These are phyloP conservation scores for Zeuzera pyrina DNA, from an alignment of 2,888 invertebrate genomes.

Conservation along the genomic window DNA sequence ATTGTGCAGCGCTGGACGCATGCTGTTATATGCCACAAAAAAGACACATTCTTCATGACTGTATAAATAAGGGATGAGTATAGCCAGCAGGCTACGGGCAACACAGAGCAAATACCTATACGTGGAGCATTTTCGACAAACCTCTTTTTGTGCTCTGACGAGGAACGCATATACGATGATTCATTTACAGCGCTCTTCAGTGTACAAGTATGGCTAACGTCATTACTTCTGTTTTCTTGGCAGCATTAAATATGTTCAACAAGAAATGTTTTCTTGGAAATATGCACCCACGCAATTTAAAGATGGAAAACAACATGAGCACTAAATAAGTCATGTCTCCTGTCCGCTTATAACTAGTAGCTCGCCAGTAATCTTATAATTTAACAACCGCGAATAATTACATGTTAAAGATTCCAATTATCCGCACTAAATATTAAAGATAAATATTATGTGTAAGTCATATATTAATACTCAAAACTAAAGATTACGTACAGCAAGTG, in stretches of 20 bases:
- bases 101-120: conserved; percentile 37
- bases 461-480: not conserved
- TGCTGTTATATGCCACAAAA: conserved; percentile 56
- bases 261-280: conserved; percentile 70
- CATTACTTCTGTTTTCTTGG: conserved; percentile 69
- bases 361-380: conserved; percentile 39
- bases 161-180: conserved; percentile 69
- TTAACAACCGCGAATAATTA: conserved; percentile 34
- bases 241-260: conserved; percentile 61
- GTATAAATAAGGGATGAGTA: conserved; percentile 71
- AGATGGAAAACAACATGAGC: conserved; percentile 66
- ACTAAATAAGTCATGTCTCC: conserved; percentile 66
- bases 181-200: conserved; percentile 66
- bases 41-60: conserved; percentile 62
- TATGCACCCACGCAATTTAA: conserved; percentile 69
- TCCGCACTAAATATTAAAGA: conserved; percentile 20
- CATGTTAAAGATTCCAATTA: conserved; percentile 26
- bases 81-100: conserved; percentile 36
- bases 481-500: not conserved
- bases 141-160: conserved; percentile 63
- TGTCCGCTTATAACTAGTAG: conserved; percentile 52
- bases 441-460: conserved; percentile 2
- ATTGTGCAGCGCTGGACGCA: conserved; percentile 42
- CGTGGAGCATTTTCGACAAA: conserved; percentile 67
- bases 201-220: conserved; percentile 65